Evolutionary conservation across 2,113 vertebrate genomes (phyloP).

Genomic region (Pterophyllum scalare): DNA sequence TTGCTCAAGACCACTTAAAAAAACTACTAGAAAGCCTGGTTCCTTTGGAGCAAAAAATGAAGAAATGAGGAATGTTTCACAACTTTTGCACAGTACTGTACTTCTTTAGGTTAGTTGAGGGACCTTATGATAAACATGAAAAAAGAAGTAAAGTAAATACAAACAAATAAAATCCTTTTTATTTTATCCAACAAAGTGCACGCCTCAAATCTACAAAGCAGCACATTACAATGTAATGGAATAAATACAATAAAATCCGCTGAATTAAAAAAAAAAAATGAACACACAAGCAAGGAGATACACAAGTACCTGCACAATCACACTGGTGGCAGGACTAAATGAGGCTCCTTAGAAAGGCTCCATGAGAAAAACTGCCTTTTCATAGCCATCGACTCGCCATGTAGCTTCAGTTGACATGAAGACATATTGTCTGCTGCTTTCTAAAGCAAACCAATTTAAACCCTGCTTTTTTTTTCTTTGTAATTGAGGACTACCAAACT

Average conservation of each 20-base stretch:
- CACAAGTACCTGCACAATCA: slow-evolving; percentile 82
- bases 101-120: neutral
- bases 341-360: slow-evolving; percentile 54
- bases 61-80: neutral
- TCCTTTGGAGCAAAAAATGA: neutral
- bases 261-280: slow-evolving; percentile 78
- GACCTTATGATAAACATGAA: neutral
- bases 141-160: slow-evolving; percentile 68
- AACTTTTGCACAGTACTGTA: neutral
- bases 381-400: slow-evolving; percentile 35
- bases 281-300: slow-evolving; percentile 66
- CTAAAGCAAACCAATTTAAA: slow-evolving; percentile 60
- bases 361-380: slow-evolving; percentile 22
- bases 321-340: slow-evolving; percentile 62
- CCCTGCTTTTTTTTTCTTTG: slow-evolving; percentile 43
- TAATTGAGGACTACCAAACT: slow-evolving; percentile 61
- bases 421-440: slow-evolving; percentile 19
- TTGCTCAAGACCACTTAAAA: neutral
- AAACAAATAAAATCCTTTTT: slow-evolving; percentile 84
- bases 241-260: slow-evolving; percentile 92
- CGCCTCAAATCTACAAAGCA: slow-evolving; percentile 90
- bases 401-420: slow-evolving; percentile 24
- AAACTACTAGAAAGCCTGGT: neutral
- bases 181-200: slow-evolving; percentile 87
- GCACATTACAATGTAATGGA: slow-evolving; percentile 89